A percentile compares a stretch with the other conserved stretches of the same genome.
phyloP scores from a whole-genome alignment of 2,888 invertebrate species.

The Nemotelus pantherinus region DNA sequence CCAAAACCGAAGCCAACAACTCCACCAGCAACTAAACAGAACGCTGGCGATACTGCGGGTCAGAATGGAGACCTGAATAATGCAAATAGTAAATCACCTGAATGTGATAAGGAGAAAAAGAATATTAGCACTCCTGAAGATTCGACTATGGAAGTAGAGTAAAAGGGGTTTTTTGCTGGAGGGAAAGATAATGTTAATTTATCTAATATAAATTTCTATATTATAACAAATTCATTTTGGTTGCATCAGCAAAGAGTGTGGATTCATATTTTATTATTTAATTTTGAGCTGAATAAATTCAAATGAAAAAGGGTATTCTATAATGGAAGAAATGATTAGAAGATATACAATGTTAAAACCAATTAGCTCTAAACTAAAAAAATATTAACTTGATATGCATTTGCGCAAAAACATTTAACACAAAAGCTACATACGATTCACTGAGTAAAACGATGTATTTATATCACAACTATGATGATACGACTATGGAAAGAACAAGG shows the following conservation, averaged over 20 bases:
- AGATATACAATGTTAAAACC: no score
- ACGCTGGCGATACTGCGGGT: slow-evolving; percentile 46
- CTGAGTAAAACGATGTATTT: no score
- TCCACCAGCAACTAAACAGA: slow-evolving; percentile 66
- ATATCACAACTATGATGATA: no score
- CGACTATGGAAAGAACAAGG: no score
- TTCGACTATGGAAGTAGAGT: slow-evolving; percentile 63
- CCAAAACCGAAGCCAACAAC: slow-evolving; percentile 85
- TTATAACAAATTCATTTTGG: slow-evolving; percentile 5
- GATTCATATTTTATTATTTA: slow-evolving; percentile 40
- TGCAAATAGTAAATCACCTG: slow-evolving; percentile 32
- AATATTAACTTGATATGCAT: no score
- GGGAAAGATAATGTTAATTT: slow-evolving; percentile 25
- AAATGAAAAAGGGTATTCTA: neutral
- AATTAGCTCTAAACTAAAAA: no score
- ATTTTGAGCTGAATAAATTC: slow-evolving; percentile 27
- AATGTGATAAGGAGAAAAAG: slow-evolving; percentile 53
- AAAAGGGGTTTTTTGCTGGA: slow-evolving; percentile 47
- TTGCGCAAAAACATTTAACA: no score
- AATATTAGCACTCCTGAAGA: slow-evolving; percentile 56
- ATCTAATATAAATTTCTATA: slow-evolving; percentile 30
- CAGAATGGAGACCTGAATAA: slow-evolving; percentile 56
- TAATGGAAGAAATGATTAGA: no score
- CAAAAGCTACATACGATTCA: no score
- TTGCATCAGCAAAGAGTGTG: neutral